Base-by-base conservation (phyloP, 2,797 vertebrate species). In the Vespertilio murinus region DNA sequence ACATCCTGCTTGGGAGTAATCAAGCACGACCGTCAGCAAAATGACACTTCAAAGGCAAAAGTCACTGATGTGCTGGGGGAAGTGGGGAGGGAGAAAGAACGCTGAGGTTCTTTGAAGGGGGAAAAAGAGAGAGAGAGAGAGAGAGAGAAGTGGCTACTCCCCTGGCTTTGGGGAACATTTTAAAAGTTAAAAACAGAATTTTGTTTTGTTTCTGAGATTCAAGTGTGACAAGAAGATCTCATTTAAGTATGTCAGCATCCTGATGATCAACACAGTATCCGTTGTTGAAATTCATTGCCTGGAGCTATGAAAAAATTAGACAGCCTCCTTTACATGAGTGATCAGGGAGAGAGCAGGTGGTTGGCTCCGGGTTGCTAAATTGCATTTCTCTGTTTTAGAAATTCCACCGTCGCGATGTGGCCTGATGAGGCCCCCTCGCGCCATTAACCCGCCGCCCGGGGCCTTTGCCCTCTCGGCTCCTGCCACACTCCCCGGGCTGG, bases 331-430 rank as follows among this genome's bases (percentile, higher is more conserved):
- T 97, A 97, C 96, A 89, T 97, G 77, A 81, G 8, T 54, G 16
- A 94, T 20, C n/a, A 98, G 98, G 98, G 98, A 98, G 98, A 98
- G 98, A 98, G 98, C 98, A 98, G 97, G 99, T 98, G 98, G 99
- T 98, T 98, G 98, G 98, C 98, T 98, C 98, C 98, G 98, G 99
- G 98, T 98, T 98, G 99, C 98, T 98, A 99, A 99, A 99, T 99
- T 99, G 98, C 98, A 98, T 99, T 99, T 98, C 97, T 98, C 98
- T 98, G 98, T 98, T 98, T 98, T 98, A 99, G 98, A 98, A 99
- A 98, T 98, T 97, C 98, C 93, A 35, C 80, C 96, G 97, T 98
- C 96, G 96, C 98, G 98, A 98, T 97, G 97, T 94, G 97, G 96
- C 97, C 98, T 98, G 98, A 98, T 98, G 98, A 98, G 98, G 97